Conservation (phyloP, 2,113 vertebrate genomes). For the Siniperca knerii region DNA sequence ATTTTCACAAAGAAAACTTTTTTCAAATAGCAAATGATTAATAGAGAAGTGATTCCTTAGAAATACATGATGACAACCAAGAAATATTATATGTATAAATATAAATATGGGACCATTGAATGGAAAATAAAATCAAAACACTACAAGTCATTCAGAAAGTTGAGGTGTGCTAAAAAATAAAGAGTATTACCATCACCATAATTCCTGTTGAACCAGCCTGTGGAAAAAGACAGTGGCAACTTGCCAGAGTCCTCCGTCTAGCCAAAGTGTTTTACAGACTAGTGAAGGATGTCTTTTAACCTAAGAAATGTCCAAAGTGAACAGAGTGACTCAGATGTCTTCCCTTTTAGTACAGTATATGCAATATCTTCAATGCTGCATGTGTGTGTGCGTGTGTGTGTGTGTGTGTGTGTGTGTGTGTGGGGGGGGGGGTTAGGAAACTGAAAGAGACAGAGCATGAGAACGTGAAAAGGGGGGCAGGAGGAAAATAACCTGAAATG, state of each 20-base stretch:
- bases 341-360: slow-evolving; percentile 17
- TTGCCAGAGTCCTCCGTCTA: slow-evolving; percentile 29
- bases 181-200: slow-evolving; percentile 10
- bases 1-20: slow-evolving; percentile 15
- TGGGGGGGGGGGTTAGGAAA: not conserved
- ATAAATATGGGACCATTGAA: not conserved
- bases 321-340: slow-evolving; percentile 18
- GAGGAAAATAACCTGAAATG: slow-evolving; percentile 22
- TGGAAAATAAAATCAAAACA: slow-evolving; percentile 32
- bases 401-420: not conserved
- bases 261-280: slow-evolving; percentile 45
- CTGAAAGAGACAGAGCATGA: not conserved
- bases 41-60: slow-evolving; percentile 29
- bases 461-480: not conserved
- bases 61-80: slow-evolving; percentile 1
- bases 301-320: slow-evolving; percentile 43
- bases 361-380: not conserved
- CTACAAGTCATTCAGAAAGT: not conserved
- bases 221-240: slow-evolving; percentile 38
- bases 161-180: not conserved
- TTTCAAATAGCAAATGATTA: slow-evolving; percentile 21
- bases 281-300: slow-evolving; percentile 47
- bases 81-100: not conserved
- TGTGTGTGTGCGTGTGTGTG: not conserved
- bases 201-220: slow-evolving; percentile 26